Evolutionary conservation across 2,888 invertebrate genomes (phyloP).

Genomic region (Dynastes maya): DNA sequence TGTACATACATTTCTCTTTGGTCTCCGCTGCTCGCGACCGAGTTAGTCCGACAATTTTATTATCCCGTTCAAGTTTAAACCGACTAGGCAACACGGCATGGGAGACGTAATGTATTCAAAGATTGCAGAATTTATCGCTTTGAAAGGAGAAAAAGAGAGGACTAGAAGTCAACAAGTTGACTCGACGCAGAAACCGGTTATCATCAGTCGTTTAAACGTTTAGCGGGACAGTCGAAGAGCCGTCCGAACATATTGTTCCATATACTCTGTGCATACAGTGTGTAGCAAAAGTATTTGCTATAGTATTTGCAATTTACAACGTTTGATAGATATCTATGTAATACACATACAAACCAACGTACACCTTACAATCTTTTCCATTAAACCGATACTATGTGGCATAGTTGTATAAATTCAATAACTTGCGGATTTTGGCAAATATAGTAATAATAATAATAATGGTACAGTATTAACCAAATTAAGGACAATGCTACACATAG

Average conservation of each 20-base stretch:
- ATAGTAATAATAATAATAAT: too few species aligned
- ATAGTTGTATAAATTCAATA: too few species aligned
- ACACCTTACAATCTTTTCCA: too few species aligned
- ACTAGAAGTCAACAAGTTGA: constrained; percentile 41
- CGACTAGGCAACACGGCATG: constrained; percentile 31
- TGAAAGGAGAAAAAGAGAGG: constrained; percentile 43
- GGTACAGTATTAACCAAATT: too few species aligned
- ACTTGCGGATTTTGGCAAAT: too few species aligned
- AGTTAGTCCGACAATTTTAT: constrained; percentile 30
- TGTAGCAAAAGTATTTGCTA: constrained; percentile 1
- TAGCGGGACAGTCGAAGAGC: constrained; percentile 28
- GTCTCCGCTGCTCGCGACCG: constrained; percentile 26
- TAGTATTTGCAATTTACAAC: not conserved
- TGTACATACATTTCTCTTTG: constrained; percentile 9
- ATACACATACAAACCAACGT: too few species aligned
- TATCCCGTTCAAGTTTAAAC: constrained; percentile 24
- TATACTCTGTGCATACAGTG: not conserved
- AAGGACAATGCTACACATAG: too few species aligned
- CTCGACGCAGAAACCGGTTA: constrained; percentile 38
- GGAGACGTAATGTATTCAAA: constrained; percentile 42
- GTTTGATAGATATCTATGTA: too few species aligned
- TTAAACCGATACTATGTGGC: too few species aligned
- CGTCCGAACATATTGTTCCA: constrained; percentile 33
- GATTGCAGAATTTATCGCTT: constrained; percentile 43
- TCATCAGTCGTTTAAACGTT: constrained; percentile 26